Percentiles rank a stretch among this genome's conserved stretches.
Conservation (phyloP, 1,140 invertebrate genomes). For the Panagrolaimus sp. region DNA sequence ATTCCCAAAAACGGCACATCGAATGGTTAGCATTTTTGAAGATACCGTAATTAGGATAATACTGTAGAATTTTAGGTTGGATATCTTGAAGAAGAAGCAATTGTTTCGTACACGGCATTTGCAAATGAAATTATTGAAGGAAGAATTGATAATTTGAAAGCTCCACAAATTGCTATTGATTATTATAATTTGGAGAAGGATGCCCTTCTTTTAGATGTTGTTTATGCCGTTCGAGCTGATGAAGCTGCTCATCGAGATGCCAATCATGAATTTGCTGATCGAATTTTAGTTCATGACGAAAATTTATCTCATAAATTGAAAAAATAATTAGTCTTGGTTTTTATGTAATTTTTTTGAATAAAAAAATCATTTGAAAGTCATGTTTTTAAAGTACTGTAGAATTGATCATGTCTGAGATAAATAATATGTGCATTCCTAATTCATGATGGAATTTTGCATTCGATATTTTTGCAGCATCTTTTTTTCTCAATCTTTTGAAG, state of each 20-base stretch:
- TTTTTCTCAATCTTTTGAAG: too few species aligned
- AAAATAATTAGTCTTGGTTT: too few species aligned
- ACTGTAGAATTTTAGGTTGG: constrained; percentile 53
- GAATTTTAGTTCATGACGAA: background rate
- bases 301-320: too few species aligned
- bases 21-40: constrained; percentile 43
- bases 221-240: constrained; percentile 24
- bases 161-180: constrained; percentile 58
- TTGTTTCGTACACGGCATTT: constrained; percentile 61
- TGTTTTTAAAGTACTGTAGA: too few species aligned
- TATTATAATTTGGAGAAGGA: constrained; percentile 61
- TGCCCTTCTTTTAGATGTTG: constrained; percentile 28
- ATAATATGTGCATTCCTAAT: too few species aligned
- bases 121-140: constrained; percentile 54
- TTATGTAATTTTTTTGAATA: too few species aligned
- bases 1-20: constrained; percentile 60
- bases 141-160: constrained; percentile 44
- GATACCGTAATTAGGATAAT: background rate
- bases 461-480: too few species aligned
- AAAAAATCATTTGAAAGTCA: too few species aligned
- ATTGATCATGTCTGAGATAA: too few species aligned
- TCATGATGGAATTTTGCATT: too few species aligned
- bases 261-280: constrained; percentile 30
- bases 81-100: constrained; percentile 63
- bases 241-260: constrained; percentile 25